Percentiles rank a stretch among this genome's conserved stretches.
These are phyloP conservation scores for Macaria liturata DNA, from an alignment of 2,888 invertebrate species.

Conservation along the genomic window DNA sequence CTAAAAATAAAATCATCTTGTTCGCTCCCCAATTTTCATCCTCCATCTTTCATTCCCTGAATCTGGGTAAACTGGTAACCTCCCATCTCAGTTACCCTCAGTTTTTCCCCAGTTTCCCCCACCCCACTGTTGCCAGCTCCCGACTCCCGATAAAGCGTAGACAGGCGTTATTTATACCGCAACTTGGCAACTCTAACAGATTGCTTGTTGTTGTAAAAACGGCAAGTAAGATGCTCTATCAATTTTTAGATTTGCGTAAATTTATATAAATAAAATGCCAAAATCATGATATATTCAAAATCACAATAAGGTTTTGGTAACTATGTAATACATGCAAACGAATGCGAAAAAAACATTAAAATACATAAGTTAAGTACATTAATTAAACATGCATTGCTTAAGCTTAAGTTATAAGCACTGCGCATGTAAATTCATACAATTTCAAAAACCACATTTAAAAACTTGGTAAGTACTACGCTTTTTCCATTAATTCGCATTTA, in stretches of 20 bases:
- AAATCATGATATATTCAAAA: background rate
- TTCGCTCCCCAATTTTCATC: no score
- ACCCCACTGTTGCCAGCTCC: conserved; percentile 1
- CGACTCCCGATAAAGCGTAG: conserved; percentile 24
- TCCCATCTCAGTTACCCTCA: background rate
- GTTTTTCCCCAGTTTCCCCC: conserved; percentile 4
- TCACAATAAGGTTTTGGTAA: background rate
- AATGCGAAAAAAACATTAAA: background rate
- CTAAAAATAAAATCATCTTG: no score
- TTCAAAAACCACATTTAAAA: background rate
- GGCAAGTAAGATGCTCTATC: conserved; percentile 21
- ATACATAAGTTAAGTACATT: no score
- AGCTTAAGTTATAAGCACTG: no score
- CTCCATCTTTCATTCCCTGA: no score
- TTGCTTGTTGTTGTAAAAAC: conserved; percentile 20
- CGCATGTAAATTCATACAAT: background rate
- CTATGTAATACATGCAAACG: background rate
- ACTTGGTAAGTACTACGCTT: background rate
- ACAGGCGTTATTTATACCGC: conserved; percentile 31
- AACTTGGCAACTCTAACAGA: conserved; percentile 30
- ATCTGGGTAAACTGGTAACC: no score
- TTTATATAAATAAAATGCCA: background rate
- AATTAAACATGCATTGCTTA: background rate
- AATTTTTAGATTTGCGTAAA: background rate
- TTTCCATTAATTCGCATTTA: background rate